A percentile compares a stretch with the other conserved stretches of the same genome.
Conservation (phyloP, 1,140 invertebrate species). For the Megalonaias nervosa region DNA sequence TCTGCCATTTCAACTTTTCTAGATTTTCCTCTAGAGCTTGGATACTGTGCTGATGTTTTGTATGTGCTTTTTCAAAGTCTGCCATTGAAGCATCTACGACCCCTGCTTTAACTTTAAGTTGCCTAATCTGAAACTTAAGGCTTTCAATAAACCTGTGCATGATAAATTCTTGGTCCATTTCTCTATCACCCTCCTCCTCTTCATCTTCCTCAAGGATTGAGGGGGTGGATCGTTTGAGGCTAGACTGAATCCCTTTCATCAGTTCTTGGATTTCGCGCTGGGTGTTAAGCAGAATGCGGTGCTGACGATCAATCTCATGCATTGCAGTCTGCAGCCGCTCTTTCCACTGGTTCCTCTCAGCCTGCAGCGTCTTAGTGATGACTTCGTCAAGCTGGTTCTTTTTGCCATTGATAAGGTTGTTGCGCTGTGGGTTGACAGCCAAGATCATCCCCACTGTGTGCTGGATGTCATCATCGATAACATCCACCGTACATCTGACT, state of each 20-base stretch:
- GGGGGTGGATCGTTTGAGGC: not conserved
- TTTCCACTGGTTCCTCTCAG: constrained; percentile 50
- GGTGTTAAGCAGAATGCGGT: constrained; percentile 32
- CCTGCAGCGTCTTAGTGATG: constrained; percentile 35
- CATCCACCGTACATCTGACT: not conserved
- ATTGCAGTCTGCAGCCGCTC: constrained; percentile 39
- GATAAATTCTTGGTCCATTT: constrained; percentile 22
- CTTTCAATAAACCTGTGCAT: constrained; percentile 17
- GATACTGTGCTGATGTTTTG: constrained; percentile 11
- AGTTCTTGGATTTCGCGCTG: constrained; percentile 34
- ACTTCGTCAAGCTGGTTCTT: constrained; percentile 16
- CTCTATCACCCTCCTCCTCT: constrained; percentile 9
- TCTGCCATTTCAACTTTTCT: constrained; percentile 31
- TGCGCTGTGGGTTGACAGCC: constrained; percentile 12
- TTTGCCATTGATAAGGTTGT: constrained; percentile 2
- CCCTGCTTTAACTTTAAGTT: constrained; percentile 26
- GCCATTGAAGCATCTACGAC: constrained; percentile 9
- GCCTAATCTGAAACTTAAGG: constrained; percentile 30
- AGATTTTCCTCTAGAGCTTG: constrained; percentile 23
- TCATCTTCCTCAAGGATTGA: constrained; percentile 26
- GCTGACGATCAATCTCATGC: constrained; percentile 47
- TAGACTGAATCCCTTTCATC: constrained; percentile 1
- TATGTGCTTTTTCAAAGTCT: constrained; percentile 18
- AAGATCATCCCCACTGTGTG: constrained; percentile 35
- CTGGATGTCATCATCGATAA: constrained; percentile 46